Conservation (phyloP, 2,888 invertebrate species). For the Rhogogaster chlorosoma region DNA sequence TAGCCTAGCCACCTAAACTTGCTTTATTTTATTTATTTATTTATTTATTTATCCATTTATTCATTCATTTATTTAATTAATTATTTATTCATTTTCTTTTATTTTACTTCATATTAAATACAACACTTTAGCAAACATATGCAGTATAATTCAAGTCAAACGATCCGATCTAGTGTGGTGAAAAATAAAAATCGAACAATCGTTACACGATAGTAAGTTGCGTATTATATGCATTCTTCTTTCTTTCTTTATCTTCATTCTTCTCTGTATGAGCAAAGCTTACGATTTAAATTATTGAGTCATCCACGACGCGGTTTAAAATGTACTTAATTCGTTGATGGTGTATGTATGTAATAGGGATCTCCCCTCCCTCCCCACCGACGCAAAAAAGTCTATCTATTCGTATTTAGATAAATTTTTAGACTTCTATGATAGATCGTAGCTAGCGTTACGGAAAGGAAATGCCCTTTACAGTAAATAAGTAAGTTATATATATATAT, state of each 20-base stretch:
- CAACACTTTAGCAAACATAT: neutral
- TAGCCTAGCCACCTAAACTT: slow-evolving; percentile 69
- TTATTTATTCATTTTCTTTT: neutral
- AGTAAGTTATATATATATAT: neutral
- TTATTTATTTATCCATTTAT: slow-evolving; percentile 4
- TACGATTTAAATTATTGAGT: slow-evolving; percentile 22
- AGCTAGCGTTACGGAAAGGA: neutral
- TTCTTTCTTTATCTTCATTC: neutral
- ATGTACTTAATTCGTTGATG: neutral
- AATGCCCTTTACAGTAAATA: neutral
- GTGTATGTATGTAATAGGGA: neutral
- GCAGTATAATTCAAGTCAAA: neutral
- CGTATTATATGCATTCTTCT: neutral
- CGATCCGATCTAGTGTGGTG: neutral
- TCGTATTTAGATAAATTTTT: neutral
- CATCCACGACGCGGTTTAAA: neutral
- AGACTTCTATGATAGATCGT: neutral
- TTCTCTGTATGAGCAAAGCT: slow-evolving; percentile 20
- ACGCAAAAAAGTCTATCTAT: neutral
- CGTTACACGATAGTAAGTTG: neutral
- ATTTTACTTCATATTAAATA: neutral
- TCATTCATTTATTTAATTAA: neutral
- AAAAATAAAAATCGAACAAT: neutral
- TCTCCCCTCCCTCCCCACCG: too few species aligned
- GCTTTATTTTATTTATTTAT: slow-evolving; percentile 63